Percentiles rank a stretch among this genome's conserved stretches.
Conservation (phyloP, 2,888 invertebrate genomes). For the Halocaridina rubra region DNA sequence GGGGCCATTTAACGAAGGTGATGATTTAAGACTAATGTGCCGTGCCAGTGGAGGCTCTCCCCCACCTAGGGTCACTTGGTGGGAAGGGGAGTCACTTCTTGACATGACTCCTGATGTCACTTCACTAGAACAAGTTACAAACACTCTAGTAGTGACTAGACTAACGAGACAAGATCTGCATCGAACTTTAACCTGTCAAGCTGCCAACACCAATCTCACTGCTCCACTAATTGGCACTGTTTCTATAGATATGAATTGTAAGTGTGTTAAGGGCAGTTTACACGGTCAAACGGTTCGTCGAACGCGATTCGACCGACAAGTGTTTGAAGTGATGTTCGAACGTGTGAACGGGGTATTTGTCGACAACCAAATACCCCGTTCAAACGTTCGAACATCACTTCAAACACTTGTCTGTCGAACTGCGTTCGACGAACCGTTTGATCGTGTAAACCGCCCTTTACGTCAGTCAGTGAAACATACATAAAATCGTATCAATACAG, state of each 20-base stretch:
- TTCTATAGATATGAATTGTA: conserved; percentile 55
- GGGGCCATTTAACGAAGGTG: conserved; percentile 52
- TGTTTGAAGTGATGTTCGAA: too few species aligned
- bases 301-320: too few species aligned
- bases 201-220: conserved; percentile 53
- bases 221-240: conserved; percentile 39
- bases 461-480: background rate
- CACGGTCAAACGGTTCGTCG: too few species aligned
- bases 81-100: conserved; percentile 38
- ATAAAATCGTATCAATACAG: background rate
- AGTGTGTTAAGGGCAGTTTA: too few species aligned
- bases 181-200: conserved; percentile 44
- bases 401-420: too few species aligned
- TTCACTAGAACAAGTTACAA: conserved; percentile 24
- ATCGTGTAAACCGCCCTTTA: too few species aligned
- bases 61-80: conserved; percentile 57
- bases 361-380: too few species aligned
- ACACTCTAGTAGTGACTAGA: conserved; percentile 40
- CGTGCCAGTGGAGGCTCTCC: conserved; percentile 47
- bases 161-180: conserved; percentile 35
- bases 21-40: conserved; percentile 37
- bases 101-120: conserved; percentile 32
- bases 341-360: too few species aligned
- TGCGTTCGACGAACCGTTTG: too few species aligned
- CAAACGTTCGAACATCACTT: too few species aligned